Evolutionary conservation across 1,140 invertebrate genomes (phyloP).

Genomic region (Drosophila bocki): DNA sequence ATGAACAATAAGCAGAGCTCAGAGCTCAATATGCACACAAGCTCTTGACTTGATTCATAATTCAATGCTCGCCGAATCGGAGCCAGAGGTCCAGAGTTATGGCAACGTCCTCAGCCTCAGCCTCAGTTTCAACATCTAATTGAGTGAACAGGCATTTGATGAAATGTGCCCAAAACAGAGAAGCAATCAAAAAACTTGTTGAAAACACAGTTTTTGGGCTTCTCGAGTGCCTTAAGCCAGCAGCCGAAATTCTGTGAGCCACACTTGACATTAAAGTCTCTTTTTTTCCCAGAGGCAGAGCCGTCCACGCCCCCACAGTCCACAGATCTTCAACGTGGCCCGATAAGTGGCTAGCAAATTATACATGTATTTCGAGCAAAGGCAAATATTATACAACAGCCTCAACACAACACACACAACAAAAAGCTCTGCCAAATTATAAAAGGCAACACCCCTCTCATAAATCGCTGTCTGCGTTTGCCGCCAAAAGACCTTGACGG

Average conservation of each 20-base stretch:
- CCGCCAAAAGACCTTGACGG: slow-evolving; percentile 55
- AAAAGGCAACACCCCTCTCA: slow-evolving; percentile 57
- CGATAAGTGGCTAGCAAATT: slow-evolving; percentile 45
- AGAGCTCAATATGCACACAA: slow-evolving; percentile 2
- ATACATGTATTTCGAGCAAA: slow-evolving; percentile 43
- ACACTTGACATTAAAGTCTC: slow-evolving; percentile 68
- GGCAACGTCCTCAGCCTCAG: slow-evolving; percentile 47
- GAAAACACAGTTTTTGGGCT: slow-evolving; percentile 43
- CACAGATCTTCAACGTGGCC: slow-evolving; percentile 27
- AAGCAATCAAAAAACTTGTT: slow-evolving; percentile 51
- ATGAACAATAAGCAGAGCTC: slow-evolving; percentile 27
- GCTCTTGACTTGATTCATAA: slow-evolving; percentile 33
- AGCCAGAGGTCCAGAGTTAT: slow-evolving; percentile 26
- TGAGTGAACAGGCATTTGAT: slow-evolving; percentile 48
- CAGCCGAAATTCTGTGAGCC: slow-evolving; percentile 30
- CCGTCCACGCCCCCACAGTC: slow-evolving; percentile 52
- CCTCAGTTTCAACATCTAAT: slow-evolving; percentile 49
- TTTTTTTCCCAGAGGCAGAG: slow-evolving; percentile 22
- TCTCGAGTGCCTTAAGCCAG: slow-evolving; percentile 33
- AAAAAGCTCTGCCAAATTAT: slow-evolving; percentile 49
- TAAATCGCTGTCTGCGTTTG: slow-evolving; percentile 51
- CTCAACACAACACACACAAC: slow-evolving; percentile 18
- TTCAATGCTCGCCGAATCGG: slow-evolving; percentile 3
- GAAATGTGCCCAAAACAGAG: slow-evolving; percentile 47
- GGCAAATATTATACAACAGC: slow-evolving; percentile 57